Evolutionary conservation across 2,797 vertebrate genomes (phyloP), one percentile per base, ranked within the genome.

Genomic region (Lutjanus argentimaculatus): DNA sequence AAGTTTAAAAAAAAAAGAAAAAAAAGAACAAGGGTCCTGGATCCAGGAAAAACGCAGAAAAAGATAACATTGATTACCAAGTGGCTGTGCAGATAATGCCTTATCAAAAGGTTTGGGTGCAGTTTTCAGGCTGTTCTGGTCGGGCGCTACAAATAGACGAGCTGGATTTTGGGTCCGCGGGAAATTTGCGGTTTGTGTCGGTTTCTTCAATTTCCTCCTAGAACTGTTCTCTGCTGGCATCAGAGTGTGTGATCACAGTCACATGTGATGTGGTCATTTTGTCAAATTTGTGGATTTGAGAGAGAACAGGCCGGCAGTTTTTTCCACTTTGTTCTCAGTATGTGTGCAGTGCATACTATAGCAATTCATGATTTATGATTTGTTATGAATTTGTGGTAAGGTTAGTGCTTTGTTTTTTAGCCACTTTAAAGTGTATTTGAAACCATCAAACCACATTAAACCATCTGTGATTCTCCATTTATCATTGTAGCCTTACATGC

Each of bases 21-120:
- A 46, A 63, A 77, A 66, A 75, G 61, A 89, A 84, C 72, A 77
- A 80, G 80, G 78, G 82, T 75, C 72, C 75, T 70, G 67, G 40
- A 88, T 83, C 46, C 62, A 77, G 75, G 77, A 74, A 83, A 75
- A 74, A 64, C 8, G 5, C 9, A 0, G 11, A 80, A 59, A 84
- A 83, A 84, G 82, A 91, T 82, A 90, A 86, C 84, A 74, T 25
- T 82, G 83, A 91, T 90, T 79, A 88, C 16, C 0, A 12, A 77
- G 72, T 51, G 67, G 72, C 73, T 11, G 11, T 71, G 58, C 67
- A 70, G 67, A 90, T 88, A 76, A 80, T 8, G 52, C 6, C 77
- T 76, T 71, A 77, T 87, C 67, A 80, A 75, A 77, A 80, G 84
- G 76, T 84, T 72, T 84, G 64, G 80, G 72, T 74, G 66, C 79